phyloP scores from a whole-genome alignment of 2,113 vertebrate genomes.

The Arenaria interpres region DNA sequence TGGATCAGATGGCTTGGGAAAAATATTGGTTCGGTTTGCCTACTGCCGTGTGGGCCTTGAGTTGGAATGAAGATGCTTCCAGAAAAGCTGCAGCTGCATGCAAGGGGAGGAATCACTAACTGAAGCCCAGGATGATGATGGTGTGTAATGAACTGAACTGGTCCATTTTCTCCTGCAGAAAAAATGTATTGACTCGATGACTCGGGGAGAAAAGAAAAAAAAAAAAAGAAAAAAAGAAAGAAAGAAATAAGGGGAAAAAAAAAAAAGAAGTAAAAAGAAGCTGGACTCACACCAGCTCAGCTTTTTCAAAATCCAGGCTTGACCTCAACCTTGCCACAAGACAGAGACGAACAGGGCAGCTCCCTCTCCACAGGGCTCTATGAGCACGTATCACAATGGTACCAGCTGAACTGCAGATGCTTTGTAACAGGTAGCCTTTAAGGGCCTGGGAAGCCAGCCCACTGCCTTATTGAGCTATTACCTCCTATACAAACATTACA shows the following conservation, averaged over 20 bases:
- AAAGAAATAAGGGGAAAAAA: background rate
- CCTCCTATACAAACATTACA: constrained; percentile 14
- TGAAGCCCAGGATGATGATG: background rate
- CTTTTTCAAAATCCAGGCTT: background rate
- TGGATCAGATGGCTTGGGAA: background rate
- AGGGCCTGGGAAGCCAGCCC: constrained; percentile 21
- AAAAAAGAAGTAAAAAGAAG: background rate
- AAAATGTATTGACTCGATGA: background rate
- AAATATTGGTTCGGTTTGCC: background rate
- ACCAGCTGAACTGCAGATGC: background rate
- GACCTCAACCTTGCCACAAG: background rate
- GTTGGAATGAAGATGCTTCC: background rate
- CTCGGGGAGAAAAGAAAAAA: background rate
- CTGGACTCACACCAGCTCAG: background rate
- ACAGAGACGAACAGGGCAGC: background rate
- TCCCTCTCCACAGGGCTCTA: background rate
- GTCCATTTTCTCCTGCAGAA: background rate
- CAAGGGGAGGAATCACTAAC: background rate
- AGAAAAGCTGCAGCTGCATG: background rate
- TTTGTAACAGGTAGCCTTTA: constrained; percentile 2
- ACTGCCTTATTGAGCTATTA: constrained; percentile 36
- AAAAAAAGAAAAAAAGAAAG: background rate
- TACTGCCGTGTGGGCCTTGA: background rate
- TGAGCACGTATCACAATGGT: background rate
- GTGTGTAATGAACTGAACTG: background rate